Evolutionary conservation across 2,888 invertebrate genomes (phyloP), one percentile per base, ranked within the genome.

Genomic region (Altica lythri): DNA sequence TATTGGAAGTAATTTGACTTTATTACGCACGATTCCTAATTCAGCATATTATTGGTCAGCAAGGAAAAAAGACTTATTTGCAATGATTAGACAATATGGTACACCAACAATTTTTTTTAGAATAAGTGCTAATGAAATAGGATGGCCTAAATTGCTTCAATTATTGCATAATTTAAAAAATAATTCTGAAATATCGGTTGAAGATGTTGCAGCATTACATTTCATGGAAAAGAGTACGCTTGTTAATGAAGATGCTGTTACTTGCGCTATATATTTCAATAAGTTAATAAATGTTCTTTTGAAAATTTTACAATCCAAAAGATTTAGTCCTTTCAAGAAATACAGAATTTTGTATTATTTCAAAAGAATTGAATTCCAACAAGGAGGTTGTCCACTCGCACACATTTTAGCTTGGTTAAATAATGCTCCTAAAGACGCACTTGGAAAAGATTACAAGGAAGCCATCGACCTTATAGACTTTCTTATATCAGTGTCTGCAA

Each of bases 361-460:
- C 53, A 62, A 60, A 49, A 47, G 69, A 18, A 71, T 73, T 25
- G 71, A 74, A 65, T 75, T 73, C 54, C 72, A 73, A 53, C 70
- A 72, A 57, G 60, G 68, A 25, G 74, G 70, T 27, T 72, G 72
- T 35, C 70, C 72, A 10, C 73, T 67, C 32, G 51, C 49, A 27
- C 67, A 65, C 44, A 58, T 61, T 13, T 44, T 65, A 25, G 56
- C 63, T 69, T 76, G 75, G 75, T 61, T 75, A 12, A 63, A 73
- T 2, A 69, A 74, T 63, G 64, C 48, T 38, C 71, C 71, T 2
- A 6, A 44, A 59, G 43, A 57, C 40, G 37, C 64, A 55, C 55
- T 55, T 35, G 19, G 10, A 9, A 12, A n/a, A n/a, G n/a, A 29
- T 9, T 9, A 27, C 2, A 12, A 5, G 2, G 19, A 62, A 44